phyloP scores from a whole-genome alignment of 2,113 vertebrate species.

The Sinocyclocheilus maitianheensis region DNA sequence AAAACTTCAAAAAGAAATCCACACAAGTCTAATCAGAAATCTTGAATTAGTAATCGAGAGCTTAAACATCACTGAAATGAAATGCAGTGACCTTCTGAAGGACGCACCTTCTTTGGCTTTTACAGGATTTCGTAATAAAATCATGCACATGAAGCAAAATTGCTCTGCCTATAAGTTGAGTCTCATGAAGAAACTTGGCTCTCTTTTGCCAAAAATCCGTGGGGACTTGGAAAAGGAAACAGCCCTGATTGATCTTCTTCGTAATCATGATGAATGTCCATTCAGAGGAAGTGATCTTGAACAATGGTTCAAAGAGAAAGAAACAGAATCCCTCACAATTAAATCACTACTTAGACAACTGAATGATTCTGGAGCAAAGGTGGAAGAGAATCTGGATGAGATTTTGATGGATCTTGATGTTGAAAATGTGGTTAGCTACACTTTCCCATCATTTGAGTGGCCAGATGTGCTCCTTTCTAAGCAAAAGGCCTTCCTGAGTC shows the following conservation, averaged over 20 bases:
- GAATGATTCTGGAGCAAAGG: background rate
- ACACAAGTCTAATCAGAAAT: background rate
- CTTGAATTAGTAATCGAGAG: slow-evolving; percentile 48
- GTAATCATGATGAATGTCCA: slow-evolving; percentile 41
- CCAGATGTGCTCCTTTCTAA: slow-evolving; percentile 46
- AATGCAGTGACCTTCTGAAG: slow-evolving; percentile 49
- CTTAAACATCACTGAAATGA: slow-evolving; percentile 42
- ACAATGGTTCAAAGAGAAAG: slow-evolving; percentile 43
- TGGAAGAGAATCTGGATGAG: slow-evolving; percentile 23
- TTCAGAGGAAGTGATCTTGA: slow-evolving; percentile 34
- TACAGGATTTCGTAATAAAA: slow-evolving; percentile 16
- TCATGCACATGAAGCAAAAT: slow-evolving; percentile 25
- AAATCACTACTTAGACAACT: background rate
- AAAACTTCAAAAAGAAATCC: slow-evolving; percentile 50
- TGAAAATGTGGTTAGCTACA: slow-evolving; percentile 48
- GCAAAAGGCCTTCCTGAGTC: slow-evolving; percentile 23
- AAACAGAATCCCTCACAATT: slow-evolving; percentile 28
- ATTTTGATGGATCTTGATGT: background rate
- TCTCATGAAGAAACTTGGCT: slow-evolving; percentile 43
- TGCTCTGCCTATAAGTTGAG: slow-evolving; percentile 7
- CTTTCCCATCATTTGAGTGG: slow-evolving; percentile 41
- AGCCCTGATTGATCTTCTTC: slow-evolving; percentile 27
- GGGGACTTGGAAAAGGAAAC: slow-evolving; percentile 46
- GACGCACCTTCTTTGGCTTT: slow-evolving; percentile 25
- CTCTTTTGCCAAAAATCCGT: slow-evolving; percentile 41